Percentiles rank a stretch among this genome's conserved stretches.
Conservation (phyloP, 92 coral and sea anemone genomes). For the Epizoanthus stellaris region DNA sequence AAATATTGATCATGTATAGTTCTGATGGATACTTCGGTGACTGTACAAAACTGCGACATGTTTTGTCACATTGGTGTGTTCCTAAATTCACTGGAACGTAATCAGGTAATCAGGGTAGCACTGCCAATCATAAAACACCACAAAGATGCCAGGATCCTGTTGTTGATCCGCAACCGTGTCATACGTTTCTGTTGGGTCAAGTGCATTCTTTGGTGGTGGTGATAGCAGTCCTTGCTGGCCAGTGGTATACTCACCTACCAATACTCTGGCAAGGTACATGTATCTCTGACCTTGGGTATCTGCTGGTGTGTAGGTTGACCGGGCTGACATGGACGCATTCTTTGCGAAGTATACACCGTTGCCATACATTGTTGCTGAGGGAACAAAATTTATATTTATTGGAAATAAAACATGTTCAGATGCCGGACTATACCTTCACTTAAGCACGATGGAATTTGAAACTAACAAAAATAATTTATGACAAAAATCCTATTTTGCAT, state of each 20-base stretch:
- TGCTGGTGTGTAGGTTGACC: conserved; percentile 62
- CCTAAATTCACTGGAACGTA: conserved; percentile 54
- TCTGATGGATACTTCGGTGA: too few species aligned
- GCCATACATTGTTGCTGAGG: conserved; percentile 65
- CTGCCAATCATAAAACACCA: conserved; percentile 72
- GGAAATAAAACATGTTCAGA: too few species aligned
- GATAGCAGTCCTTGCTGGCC: conserved; percentile 58
- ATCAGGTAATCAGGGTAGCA: conserved; percentile 79
- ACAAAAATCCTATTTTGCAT: too few species aligned
- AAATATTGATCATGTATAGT: too few species aligned
- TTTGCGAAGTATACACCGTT: conserved; percentile 78
- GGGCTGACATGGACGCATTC: conserved; percentile 58
- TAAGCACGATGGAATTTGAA: too few species aligned
- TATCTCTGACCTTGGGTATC: conserved; percentile 54
- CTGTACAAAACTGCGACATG: too few species aligned
- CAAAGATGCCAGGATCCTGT: conserved; percentile 60
- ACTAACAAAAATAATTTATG: too few species aligned
- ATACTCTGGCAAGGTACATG: conserved; percentile 73
- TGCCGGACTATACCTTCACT: too few species aligned
- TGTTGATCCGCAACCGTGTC: conserved; percentile 70
- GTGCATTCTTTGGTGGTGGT: conserved; percentile 60
- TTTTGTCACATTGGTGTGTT: background rate
- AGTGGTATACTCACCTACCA: conserved; percentile 70
- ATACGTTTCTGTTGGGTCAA: conserved; percentile 53
- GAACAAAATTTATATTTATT: background rate